Evolutionary conservation across 2,888 invertebrate genomes (phyloP).

Genomic region (Acleris literana): DNA sequence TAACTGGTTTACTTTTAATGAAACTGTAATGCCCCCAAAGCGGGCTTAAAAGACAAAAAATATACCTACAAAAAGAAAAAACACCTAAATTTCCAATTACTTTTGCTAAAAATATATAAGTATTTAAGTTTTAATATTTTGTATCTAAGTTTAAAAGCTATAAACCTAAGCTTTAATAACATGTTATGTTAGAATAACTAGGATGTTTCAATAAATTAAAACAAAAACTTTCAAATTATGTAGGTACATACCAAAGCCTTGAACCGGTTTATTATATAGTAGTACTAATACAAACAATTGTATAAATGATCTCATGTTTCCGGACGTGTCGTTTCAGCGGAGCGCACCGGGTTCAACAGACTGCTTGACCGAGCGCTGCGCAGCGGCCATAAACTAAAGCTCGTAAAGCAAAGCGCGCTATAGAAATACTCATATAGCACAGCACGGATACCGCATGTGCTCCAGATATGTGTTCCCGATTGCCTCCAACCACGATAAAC

Average conservation of each 20-base stretch:
- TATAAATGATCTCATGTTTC: slow-evolving; percentile 49
- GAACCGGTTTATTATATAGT: slow-evolving; percentile 43
- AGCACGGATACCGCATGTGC: slow-evolving; percentile 46
- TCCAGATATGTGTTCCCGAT: slow-evolving; percentile 60
- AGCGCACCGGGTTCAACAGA: slow-evolving; percentile 54
- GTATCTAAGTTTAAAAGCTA: too few species aligned
- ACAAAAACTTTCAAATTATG: not conserved
- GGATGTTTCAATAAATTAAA: not conserved
- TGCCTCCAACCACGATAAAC: slow-evolving; percentile 65
- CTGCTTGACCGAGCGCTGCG: slow-evolving; percentile 45
- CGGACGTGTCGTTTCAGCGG: slow-evolving; percentile 49
- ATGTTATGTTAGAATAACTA: not conserved
- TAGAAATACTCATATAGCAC: slow-evolving; percentile 54
- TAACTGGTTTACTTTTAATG: too few species aligned
- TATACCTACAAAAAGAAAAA: too few species aligned
- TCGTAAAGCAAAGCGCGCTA: slow-evolving; percentile 57
- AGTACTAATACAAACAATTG: slow-evolving; percentile 48
- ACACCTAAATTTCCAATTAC: too few species aligned
- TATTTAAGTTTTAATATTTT: too few species aligned
- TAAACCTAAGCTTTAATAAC: not conserved
- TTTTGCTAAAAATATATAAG: too few species aligned
- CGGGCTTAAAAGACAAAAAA: too few species aligned
- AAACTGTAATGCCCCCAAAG: too few species aligned
- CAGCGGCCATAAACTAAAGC: slow-evolving; percentile 49
- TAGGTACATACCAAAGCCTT: slow-evolving; percentile 50